A percentile compares a stretch with the other conserved stretches of the same genome.
Conservation (phyloP, 2,113 vertebrate genomes). For the Entomyzon cyanotis region DNA sequence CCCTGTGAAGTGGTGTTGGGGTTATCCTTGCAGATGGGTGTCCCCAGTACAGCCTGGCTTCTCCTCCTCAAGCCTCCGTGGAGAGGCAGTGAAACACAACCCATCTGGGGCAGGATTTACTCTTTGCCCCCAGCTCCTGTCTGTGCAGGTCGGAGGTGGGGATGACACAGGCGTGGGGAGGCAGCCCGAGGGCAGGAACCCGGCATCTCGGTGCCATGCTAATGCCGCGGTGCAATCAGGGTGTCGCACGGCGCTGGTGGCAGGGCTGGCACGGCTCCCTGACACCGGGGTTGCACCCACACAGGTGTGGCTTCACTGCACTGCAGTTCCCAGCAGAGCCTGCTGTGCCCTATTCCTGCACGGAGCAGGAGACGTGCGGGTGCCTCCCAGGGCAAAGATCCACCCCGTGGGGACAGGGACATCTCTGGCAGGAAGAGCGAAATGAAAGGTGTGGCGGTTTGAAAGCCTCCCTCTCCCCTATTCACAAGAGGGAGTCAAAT, state of each 20-base stretch:
- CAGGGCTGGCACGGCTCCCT: neutral
- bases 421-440: neutral
- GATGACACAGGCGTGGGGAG: neutral
- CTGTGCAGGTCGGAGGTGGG: neutral
- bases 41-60: neutral
- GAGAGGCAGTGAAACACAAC: neutral
- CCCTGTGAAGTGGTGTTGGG: neutral
- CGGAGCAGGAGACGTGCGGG: rapidly evolving
- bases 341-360: rapidly evolving
- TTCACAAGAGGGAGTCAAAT: neutral
- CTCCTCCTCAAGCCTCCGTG: neutral
- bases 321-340: neutral
- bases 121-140: neutral
- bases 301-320: neutral
- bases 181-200: neutral
- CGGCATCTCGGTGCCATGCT: constrained; percentile 13
- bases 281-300: neutral
- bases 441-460: neutral
- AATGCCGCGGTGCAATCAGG: neutral
- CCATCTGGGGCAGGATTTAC: neutral
- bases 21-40: neutral
- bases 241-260: neutral
- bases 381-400: neutral
- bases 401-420: rapidly evolving
- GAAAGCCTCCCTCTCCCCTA: neutral